Percentiles rank a stretch among this genome's conserved stretches.
These are phyloP conservation scores for Chelon labrosus DNA, from an alignment of 2,797 vertebrate genomes.

Conservation along the genomic window DNA sequence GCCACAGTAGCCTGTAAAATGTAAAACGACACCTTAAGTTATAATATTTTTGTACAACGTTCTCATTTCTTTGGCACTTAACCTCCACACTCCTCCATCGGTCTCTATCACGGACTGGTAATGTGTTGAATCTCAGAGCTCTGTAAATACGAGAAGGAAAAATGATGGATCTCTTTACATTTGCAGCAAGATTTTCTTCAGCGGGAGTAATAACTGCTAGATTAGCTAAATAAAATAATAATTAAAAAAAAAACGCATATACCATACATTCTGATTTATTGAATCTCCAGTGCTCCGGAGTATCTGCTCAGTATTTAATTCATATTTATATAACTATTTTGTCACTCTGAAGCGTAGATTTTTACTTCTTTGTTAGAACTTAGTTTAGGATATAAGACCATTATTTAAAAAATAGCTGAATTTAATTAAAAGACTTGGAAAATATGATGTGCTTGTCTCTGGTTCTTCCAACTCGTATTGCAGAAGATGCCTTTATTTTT, in stretches of 20 bases:
- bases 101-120: slow-evolving; percentile 43
- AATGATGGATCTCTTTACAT: slow-evolving; percentile 52
- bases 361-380: slow-evolving; percentile 76
- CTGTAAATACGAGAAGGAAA: slow-evolving; percentile 65
- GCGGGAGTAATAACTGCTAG: slow-evolving; percentile 55
- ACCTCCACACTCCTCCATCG: slow-evolving; percentile 35
- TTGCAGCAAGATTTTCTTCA: slow-evolving; percentile 46
- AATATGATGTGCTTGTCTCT: slow-evolving; percentile 33
- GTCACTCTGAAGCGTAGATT: slow-evolving; percentile 75
- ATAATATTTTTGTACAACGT: slow-evolving; percentile 43
- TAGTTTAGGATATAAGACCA: slow-evolving; percentile 69
- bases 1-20: slow-evolving; percentile 50
- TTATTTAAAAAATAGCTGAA: slow-evolving; percentile 65
- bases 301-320: slow-evolving; percentile 74
- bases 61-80: slow-evolving; percentile 53
- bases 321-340: slow-evolving; percentile 82
- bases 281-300: slow-evolving; percentile 61
- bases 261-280: slow-evolving; percentile 68
- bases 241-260: slow-evolving; percentile 41
- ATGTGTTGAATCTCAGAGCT: slow-evolving; percentile 57
- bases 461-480: not conserved
- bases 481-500: not conserved
- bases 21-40: slow-evolving; percentile 40
- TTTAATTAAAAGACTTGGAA: slow-evolving; percentile 67
- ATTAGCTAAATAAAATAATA: slow-evolving; percentile 67